A percentile compares a stretch with the other conserved stretches of the same genome.
phyloP scores from a whole-genome alignment of 2,888 invertebrate genomes.

The Tethea ocularis region DNA sequence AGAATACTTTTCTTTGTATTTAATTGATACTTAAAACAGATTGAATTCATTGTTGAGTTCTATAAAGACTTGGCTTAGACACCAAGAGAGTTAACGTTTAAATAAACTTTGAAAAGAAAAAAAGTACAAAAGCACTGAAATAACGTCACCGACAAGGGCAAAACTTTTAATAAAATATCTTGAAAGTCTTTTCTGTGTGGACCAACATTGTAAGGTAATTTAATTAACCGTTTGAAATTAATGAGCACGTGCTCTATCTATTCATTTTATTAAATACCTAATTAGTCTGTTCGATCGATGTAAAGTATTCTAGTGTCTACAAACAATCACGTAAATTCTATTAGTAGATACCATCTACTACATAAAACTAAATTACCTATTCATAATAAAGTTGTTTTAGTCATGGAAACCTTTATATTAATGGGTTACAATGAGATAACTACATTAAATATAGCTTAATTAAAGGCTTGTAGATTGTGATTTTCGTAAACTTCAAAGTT shows the following conservation, averaged over 20 bases:
- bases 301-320: too few species aligned
- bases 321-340: too few species aligned
- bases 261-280: too few species aligned
- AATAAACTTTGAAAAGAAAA: slow-evolving; percentile 48
- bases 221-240: slow-evolving; percentile 1
- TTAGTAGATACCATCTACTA: too few species aligned
- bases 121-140: slow-evolving; percentile 42
- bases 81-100: slow-evolving; percentile 50
- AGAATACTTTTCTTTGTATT: slow-evolving; percentile 44
- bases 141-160: slow-evolving; percentile 48
- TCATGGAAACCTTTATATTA: too few species aligned
- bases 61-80: slow-evolving; percentile 44
- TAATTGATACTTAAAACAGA: slow-evolving; percentile 47
- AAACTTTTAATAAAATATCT: slow-evolving; percentile 57
- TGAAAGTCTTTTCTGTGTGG: slow-evolving; percentile 37
- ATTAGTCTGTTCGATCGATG: too few species aligned
- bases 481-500: too few species aligned
- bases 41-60: slow-evolving; percentile 54
- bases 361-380: too few species aligned
- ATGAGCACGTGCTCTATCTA: neutral
- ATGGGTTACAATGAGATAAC: too few species aligned
- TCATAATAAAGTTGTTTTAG: too few species aligned
- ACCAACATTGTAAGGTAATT: neutral
- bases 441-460: too few species aligned
- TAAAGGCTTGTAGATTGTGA: too few species aligned